Percentiles rank a stretch among this genome's conserved stretches.
Conservation (phyloP, 2,888 invertebrate species). For the Zaprionus bogoriensis region DNA sequence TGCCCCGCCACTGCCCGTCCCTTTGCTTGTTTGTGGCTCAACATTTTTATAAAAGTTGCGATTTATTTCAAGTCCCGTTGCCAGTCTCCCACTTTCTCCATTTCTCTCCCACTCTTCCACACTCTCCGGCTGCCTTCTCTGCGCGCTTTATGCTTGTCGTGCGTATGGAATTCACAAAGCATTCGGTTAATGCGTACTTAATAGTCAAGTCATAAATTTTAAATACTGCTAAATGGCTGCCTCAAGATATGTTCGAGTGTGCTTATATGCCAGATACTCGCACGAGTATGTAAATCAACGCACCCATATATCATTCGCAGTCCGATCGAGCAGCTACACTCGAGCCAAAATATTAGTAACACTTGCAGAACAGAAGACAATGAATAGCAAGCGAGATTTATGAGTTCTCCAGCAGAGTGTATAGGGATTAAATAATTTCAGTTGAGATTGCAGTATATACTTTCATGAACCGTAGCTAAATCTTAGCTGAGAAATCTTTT, state of each 20-base stretch:
- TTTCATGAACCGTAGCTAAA: too few relatives aligned
- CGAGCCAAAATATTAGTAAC: slow-evolving; percentile 56
- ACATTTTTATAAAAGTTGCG: slow-evolving; percentile 60
- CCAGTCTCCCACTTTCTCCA: background rate
- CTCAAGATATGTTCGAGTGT: slow-evolving; percentile 67
- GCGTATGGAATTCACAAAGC: slow-evolving; percentile 64
- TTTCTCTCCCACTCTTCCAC: background rate
- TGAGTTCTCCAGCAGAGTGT: background rate
- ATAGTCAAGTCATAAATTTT: slow-evolving; percentile 80
- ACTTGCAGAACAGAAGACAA: slow-evolving; percentile 14
- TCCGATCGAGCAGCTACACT: slow-evolving; percentile 43
- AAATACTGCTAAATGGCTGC: slow-evolving; percentile 74
- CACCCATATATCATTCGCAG: slow-evolving; percentile 64
- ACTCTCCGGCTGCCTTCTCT: slow-evolving; percentile 4
- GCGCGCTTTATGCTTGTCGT: slow-evolving; percentile 24
- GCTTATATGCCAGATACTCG: slow-evolving; percentile 54
- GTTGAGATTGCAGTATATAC: too few relatives aligned
- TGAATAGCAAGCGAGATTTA: slow-evolving; percentile 14
- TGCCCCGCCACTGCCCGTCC: background rate
- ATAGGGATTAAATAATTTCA: background rate
- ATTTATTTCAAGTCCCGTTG: slow-evolving; percentile 8
- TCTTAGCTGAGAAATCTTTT: too few relatives aligned
- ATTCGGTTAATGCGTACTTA: slow-evolving; percentile 76
- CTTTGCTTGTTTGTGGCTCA: slow-evolving; percentile 20
- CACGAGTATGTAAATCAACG: slow-evolving; percentile 55